Percentiles rank a stretch among this genome's conserved stretches.
These are phyloP conservation scores for Mola mola DNA, from an alignment of 2,113 vertebrate species.

Conservation along the genomic window DNA sequence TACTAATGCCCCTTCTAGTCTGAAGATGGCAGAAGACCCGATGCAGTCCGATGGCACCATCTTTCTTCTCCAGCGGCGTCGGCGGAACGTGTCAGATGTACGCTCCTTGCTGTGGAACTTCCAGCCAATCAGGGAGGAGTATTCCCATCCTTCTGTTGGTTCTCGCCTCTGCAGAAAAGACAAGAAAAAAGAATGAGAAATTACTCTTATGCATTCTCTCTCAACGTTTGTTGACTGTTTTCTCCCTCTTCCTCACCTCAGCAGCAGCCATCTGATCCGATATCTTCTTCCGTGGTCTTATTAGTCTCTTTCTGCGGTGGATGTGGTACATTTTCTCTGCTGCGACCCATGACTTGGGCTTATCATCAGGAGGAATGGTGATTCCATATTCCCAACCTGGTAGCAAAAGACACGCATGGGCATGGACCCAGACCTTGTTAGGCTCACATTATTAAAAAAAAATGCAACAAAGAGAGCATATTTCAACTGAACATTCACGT, in stretches of 20 bases:
- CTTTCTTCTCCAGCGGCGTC: constrained; percentile 93
- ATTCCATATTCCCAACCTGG: constrained; percentile 98
- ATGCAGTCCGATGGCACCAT: constrained; percentile 91
- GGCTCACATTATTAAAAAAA: not conserved
- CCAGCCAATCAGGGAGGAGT: constrained; percentile 96
- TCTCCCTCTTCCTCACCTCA: constrained; percentile 74
- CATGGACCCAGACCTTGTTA: not conserved
- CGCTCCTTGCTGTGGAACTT: constrained; percentile 95
- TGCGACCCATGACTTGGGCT: constrained; percentile 94
- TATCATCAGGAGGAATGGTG: constrained; percentile 92
- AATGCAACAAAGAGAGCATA: too few species aligned
- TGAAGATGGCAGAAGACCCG: constrained; percentile 93
- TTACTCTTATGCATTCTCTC: not conserved
- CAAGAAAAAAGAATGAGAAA: not conserved
- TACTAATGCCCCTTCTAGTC: constrained; percentile 94
- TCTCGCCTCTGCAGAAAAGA: constrained; percentile 64
- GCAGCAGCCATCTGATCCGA: constrained; percentile 62
- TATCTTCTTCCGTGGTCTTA: constrained; percentile 87
- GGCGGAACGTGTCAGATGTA: constrained; percentile 91
- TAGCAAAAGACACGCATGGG: not conserved
- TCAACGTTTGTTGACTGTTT: not conserved
- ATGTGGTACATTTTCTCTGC: constrained; percentile 98
- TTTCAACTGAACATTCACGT: too few species aligned
- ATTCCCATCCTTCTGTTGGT: constrained; percentile 95
- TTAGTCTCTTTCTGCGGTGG: constrained; percentile 89